Conservation (phyloP, 2,113 vertebrate species). For the Engystomops pustulosus region DNA sequence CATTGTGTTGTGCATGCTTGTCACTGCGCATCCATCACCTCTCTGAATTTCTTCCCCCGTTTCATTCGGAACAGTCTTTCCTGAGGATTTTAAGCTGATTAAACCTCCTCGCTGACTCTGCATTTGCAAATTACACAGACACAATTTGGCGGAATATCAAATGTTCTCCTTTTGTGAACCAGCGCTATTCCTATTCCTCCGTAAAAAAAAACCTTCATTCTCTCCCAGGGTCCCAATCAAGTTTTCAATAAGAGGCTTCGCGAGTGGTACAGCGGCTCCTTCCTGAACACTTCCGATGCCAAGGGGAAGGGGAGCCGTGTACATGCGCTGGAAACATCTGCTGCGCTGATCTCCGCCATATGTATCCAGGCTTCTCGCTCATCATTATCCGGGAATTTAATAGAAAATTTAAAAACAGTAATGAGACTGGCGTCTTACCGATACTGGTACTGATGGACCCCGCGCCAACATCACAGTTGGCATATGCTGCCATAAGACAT, state of each 20-base stretch:
- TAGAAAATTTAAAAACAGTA: not conserved
- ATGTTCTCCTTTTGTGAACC: conserved; percentile 47
- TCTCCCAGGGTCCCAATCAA: conserved; percentile 25
- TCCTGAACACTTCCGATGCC: not conserved
- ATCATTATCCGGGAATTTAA: not conserved
- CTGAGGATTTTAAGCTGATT: conserved; percentile 59
- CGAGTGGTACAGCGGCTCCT: not conserved
- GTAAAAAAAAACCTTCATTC: conserved; percentile 7
- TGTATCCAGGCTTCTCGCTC: not conserved
- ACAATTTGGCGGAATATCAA: conserved; percentile 59
- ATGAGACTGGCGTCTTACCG: not conserved
- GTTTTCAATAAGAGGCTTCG: conserved; percentile 25
- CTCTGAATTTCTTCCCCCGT: not conserved
- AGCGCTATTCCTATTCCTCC: conserved; percentile 11
- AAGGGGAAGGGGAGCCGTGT: not conserved
- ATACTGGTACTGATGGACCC: not conserved
- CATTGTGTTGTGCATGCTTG: not conserved
- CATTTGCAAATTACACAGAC: conserved; percentile 59
- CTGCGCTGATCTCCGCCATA: not conserved
- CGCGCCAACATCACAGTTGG: not conserved
- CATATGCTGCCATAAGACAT: not conserved
- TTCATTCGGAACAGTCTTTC: conserved; percentile 23
- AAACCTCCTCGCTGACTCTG: conserved; percentile 56
- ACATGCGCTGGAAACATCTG: not conserved
- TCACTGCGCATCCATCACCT: not conserved